These are phyloP conservation scores for Gyrodactylus bullatarudis DNA, from an alignment of 1,140 invertebrate genomes.

Conservation along the genomic window DNA sequence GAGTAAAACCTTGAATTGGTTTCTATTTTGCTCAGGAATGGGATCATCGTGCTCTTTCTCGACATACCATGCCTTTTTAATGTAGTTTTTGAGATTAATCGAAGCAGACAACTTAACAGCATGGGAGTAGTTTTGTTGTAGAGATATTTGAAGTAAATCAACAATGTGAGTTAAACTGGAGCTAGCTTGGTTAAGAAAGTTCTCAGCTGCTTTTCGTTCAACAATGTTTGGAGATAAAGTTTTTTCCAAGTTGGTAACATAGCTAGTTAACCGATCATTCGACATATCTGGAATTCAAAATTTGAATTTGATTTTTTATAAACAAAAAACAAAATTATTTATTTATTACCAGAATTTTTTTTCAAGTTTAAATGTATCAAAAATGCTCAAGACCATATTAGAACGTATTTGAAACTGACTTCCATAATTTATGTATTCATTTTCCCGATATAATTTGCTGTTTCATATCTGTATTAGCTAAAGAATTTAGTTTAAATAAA, in stretches of 20 bases:
- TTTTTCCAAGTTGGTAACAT: slow-evolving; percentile 28
- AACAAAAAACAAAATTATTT: neutral
- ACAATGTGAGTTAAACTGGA: slow-evolving; percentile 57
- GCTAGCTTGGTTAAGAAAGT: slow-evolving; percentile 57
- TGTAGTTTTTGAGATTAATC: slow-evolving; percentile 75
- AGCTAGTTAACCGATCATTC: neutral
- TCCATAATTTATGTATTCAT: neutral
- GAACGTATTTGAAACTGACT: neutral
- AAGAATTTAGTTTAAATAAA: no score
- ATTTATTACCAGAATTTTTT: no score
- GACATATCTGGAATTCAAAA: neutral
- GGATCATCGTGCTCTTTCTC: slow-evolving; percentile 18
- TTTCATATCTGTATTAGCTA: no score
- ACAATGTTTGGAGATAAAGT: slow-evolving; percentile 49
- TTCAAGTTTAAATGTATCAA: neutral
- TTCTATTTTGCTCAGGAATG: neutral
- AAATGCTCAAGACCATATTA: neutral
- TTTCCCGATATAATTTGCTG: neutral
- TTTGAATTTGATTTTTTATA: neutral
- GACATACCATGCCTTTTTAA: slow-evolving; percentile 67
- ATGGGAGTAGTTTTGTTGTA: slow-evolving; percentile 36
- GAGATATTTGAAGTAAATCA: slow-evolving; percentile 43
- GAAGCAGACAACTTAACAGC: slow-evolving; percentile 47
- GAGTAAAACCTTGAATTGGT: neutral
- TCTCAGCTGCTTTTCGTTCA: slow-evolving; percentile 44